These are phyloP conservation scores for Tethya wilhelma DNA, from an alignment of 37 sponge, comb jelly and placozoan genomes.

Conservation along the genomic window DNA sequence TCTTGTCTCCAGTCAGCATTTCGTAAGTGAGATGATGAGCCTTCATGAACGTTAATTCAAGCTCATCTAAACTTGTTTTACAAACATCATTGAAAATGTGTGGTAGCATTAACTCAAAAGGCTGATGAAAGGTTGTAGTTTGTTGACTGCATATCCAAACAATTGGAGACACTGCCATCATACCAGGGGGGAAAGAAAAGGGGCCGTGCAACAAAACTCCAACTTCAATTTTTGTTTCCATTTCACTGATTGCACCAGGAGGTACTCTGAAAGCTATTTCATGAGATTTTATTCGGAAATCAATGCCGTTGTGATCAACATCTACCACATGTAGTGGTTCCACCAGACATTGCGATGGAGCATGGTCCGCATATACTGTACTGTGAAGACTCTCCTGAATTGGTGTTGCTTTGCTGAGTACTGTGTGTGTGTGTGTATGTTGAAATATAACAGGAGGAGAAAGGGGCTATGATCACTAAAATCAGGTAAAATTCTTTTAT, in stretches of 20 bases:
- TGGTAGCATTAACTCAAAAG: background rate
- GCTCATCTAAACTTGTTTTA: background rate
- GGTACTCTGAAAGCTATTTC: background rate
- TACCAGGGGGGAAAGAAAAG: background rate
- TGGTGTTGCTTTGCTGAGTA: no score
- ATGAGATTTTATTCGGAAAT: background rate
- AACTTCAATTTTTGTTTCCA: no score
- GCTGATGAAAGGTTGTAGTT: background rate
- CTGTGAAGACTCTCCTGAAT: no score
- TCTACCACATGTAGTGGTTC: no score
- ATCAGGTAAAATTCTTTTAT: no score
- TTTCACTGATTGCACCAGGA: background rate
- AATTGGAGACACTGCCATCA: background rate
- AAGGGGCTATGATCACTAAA: no score
- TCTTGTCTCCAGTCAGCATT: background rate
- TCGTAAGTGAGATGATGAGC: background rate
- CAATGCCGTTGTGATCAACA: no score
- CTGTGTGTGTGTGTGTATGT: no score
- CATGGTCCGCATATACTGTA: no score
- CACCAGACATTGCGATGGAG: no score
- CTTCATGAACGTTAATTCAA: background rate
- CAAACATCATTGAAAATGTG: background rate
- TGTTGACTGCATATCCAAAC: background rate
- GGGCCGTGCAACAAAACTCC: slow-evolving; percentile 4
- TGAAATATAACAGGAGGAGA: no score